A percentile compares a stretch with the other conserved stretches of the same genome.
Evolutionary conservation across 2,797 vertebrate genomes (phyloP).

Genomic region (Phalloptychus januarius): DNA sequence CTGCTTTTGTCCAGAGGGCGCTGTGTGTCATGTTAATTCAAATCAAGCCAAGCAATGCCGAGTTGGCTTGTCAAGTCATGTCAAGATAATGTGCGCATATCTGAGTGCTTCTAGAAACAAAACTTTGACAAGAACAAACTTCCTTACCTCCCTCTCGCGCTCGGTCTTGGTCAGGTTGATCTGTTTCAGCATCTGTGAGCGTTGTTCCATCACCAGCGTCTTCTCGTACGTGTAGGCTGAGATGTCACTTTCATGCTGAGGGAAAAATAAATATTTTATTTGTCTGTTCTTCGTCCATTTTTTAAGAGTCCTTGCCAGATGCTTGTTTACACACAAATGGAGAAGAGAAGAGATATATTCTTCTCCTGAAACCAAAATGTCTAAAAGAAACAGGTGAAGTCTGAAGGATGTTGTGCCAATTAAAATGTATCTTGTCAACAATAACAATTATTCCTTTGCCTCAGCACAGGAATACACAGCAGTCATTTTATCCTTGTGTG

Average conservation of each 20-base stretch:
- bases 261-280: not conserved
- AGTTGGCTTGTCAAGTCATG: constrained; percentile 45
- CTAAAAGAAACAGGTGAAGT: not conserved
- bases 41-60: constrained; percentile 26
- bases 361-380: not conserved
- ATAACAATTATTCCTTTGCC: constrained; percentile 1
- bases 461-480: constrained; percentile 1
- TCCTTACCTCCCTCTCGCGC: constrained; percentile 91
- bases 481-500: constrained; percentile 8
- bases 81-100: constrained; percentile 35
- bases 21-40: constrained; percentile 54
- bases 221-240: constrained; percentile 98
- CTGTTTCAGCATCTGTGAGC: constrained; percentile 97
- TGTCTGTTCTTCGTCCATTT: not conserved
- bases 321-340: constrained; percentile 4
- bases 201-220: constrained; percentile 97
- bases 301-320: too few species aligned
- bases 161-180: constrained; percentile 97
- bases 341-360: not conserved
- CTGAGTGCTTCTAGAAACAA: constrained; percentile 14
- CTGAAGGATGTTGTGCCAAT: not conserved
- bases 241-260: constrained; percentile 95
- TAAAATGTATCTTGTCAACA: constrained; percentile 9
- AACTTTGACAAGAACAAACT: constrained; percentile 24
- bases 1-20: constrained; percentile 51